Conservation (phyloP, 1,140 invertebrate species). For the Leptestheria dahalacensis region DNA sequence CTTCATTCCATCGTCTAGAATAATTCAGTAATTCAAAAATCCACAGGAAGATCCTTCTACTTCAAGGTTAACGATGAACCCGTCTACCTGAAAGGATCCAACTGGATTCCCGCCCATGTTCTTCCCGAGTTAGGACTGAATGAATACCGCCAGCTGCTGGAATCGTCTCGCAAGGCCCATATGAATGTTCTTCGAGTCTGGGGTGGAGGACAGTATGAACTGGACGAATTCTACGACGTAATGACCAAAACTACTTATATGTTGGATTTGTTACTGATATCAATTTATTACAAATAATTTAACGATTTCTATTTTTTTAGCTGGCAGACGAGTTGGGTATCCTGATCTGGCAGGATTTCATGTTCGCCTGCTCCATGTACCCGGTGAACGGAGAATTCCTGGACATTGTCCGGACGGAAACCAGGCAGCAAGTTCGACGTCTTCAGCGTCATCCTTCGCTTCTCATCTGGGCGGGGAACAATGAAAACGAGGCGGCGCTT, state of each 20-base stretch:
- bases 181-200: slow-evolving; percentile 95
- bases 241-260: slow-evolving; percentile 18
- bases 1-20: too few relatives aligned
- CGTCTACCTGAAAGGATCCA: slow-evolving; percentile 93
- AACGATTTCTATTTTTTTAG: slow-evolving; percentile 19
- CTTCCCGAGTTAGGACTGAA: slow-evolving; percentile 57
- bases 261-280: neutral
- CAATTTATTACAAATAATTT: neutral
- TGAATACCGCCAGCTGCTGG: slow-evolving; percentile 40
- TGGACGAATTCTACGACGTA: slow-evolving; percentile 74
- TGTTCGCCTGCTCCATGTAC: slow-evolving; percentile 96
- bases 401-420: slow-evolving; percentile 52
- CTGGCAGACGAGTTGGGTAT: slow-evolving; percentile 63
- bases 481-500: slow-evolving; percentile 91
- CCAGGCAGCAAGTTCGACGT: slow-evolving; percentile 65
- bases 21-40: too few relatives aligned
- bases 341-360: slow-evolving; percentile 85
- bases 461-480: slow-evolving; percentile 84
- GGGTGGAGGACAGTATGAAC: slow-evolving; percentile 94
- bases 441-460: slow-evolving; percentile 80
- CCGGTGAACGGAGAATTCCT: slow-evolving; percentile 60
- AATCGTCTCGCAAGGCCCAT: slow-evolving; percentile 55
- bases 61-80: slow-evolving; percentile 72
- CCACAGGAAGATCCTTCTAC: slow-evolving; percentile 61
- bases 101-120: slow-evolving; percentile 83